Evolutionary conservation across 2,888 invertebrate genomes (phyloP), one percentile per base, ranked within the genome.

Genomic region (Ditylenchus weischeri): DNA sequence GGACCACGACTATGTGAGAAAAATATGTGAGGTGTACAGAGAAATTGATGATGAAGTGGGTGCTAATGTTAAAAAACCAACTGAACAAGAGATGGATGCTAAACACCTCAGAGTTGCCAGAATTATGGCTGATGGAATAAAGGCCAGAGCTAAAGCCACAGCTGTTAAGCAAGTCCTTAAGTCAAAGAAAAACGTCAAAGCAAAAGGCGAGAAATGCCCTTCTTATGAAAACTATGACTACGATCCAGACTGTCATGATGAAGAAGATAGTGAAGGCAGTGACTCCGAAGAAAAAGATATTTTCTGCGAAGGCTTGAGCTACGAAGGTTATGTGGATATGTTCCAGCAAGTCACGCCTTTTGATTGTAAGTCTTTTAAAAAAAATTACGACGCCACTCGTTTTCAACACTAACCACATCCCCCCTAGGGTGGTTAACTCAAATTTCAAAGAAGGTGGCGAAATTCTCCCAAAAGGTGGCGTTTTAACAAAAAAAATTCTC

Each of bases 291-390:
- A 50, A 19, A 50, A 21, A 18, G 50, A 50, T 50, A 19, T 50
- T 21, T 50, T 50, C 21, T 50, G 50, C 6, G 50, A 50, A 50
- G 50, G 50, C 21, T 21, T 50, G 18, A 19, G n/a, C n/a, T 50
- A 50, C 50, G 50, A 50, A 50, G 50, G 3, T 21, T 50, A 50
- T 50, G 50, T 50, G n/a, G 50, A 50, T 21, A 50, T 50, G 21
- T 50, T 50, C n/a, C 50, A 50, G 21, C 50, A 50, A 6, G 6
- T 50, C 6, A 50, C 50, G 18, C 50, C 50, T 19, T 50, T 19
- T 6, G 50, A 50, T 21, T 19, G 50, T 50, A 50, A 21, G 50
- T 50, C 50, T 18, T 50, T 6, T 5, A 29, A 29, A 29, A 29
- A 29, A 29, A 4, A 29, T n/a, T n/a, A n/a, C n/a, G n/a, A n/a